Evolutionary conservation across 2,888 invertebrate species (phyloP).

Genomic region (Biston betularia): DNA sequence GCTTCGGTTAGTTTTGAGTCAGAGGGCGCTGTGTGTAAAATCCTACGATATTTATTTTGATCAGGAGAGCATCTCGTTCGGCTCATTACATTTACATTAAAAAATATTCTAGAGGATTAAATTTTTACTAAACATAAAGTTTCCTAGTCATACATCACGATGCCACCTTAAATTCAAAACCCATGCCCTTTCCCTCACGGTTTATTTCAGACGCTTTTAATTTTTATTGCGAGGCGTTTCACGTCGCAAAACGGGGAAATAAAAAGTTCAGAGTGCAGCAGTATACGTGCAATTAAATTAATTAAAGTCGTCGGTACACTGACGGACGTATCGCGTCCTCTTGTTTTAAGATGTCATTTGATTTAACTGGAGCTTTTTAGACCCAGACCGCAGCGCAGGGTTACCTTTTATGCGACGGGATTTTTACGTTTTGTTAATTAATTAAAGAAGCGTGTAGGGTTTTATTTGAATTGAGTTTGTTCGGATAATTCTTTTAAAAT

Average conservation of each 20-base stretch:
- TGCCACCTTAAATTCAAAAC: slow-evolving; percentile 20
- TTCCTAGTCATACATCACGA: slow-evolving; percentile 1
- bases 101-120: no score
- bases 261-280: slow-evolving; percentile 41
- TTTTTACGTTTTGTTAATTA: slow-evolving; percentile 48
- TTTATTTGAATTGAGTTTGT: not conserved
- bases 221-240: slow-evolving; percentile 45
- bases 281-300: slow-evolving; percentile 62
- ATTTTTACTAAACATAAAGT: not conserved
- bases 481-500: not conserved
- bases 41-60: no score
- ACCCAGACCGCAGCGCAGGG: slow-evolving; percentile 43
- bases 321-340: slow-evolving; percentile 56
- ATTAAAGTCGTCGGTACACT: slow-evolving; percentile 62
- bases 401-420: slow-evolving; percentile 34
- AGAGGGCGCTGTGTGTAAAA: no score
- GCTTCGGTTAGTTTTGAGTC: no score
- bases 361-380: slow-evolving; percentile 56
- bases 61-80: no score
- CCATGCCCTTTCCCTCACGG: slow-evolving; percentile 21
- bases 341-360: slow-evolving; percentile 61
- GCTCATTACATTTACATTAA: no score
- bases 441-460: slow-evolving; percentile 26
- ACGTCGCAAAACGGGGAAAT: slow-evolving; percentile 44
- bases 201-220: slow-evolving; percentile 47